A percentile compares a stretch with the other conserved stretches of the same genome.
These are phyloP conservation scores for Ormia ochracea DNA, from an alignment of 2,888 invertebrate genomes.

Conservation along the genomic window DNA sequence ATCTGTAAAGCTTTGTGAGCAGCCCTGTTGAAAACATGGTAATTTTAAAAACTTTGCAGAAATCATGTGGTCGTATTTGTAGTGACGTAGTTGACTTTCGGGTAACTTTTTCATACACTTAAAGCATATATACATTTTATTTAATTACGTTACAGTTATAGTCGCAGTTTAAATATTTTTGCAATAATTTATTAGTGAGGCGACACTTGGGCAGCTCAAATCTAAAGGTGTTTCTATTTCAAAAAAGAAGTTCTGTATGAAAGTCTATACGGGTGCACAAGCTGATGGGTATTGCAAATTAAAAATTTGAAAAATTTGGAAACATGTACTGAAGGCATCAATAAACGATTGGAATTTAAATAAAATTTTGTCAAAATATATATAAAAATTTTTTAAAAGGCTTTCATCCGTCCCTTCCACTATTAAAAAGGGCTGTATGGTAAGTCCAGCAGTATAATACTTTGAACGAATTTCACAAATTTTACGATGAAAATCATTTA, in stretches of 20 bases:
- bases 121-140: slow-evolving; percentile 49
- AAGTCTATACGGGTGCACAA: neutral
- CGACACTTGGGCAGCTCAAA: slow-evolving; percentile 25
- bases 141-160: too few relatives aligned
- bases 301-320: slow-evolving; percentile 27
- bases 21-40: slow-evolving; percentile 44
- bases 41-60: slow-evolving; percentile 29
- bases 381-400: slow-evolving; percentile 40
- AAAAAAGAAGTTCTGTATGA: slow-evolving; percentile 8
- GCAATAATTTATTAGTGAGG: slow-evolving; percentile 25
- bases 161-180: neutral
- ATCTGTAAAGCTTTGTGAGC: slow-evolving; percentile 47
- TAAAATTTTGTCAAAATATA: slow-evolving; percentile 58
- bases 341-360: slow-evolving; percentile 42
- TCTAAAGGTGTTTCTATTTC: slow-evolving; percentile 22
- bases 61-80: slow-evolving; percentile 43
- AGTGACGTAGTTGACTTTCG: neutral
- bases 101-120: slow-evolving; percentile 30
- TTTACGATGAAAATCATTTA: slow-evolving; percentile 56
- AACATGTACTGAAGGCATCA: slow-evolving; percentile 40
- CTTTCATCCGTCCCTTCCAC: slow-evolving; percentile 45
- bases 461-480: slow-evolving; percentile 54
- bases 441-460: slow-evolving; percentile 57
- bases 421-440: slow-evolving; percentile 61
- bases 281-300: neutral